Base-by-base conservation (phyloP, 35 echinoderm and acorn worm genomes). In the Strongylocentrotus purpuratus region DNA sequence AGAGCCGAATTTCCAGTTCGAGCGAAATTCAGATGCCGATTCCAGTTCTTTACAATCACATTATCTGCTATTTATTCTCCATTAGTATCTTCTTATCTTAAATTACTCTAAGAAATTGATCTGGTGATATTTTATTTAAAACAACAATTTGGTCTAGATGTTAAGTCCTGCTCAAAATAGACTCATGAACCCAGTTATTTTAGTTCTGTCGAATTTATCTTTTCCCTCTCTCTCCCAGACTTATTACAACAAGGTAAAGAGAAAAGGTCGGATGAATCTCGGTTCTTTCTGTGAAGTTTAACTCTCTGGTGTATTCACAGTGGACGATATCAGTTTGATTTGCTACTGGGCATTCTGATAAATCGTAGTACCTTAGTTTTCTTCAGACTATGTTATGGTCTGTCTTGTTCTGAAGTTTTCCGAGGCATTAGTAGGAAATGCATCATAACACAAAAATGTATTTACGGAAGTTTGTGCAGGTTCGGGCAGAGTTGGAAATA, bases 401-500 rank as follows among this genome's bases (percentile, higher is more conserved):
- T n/a, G 65, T 78, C 22, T 78, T 78, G 65, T 78, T 78, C 65
- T n/a, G 18, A 28, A 22, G 8, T 8, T 78, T 78, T 78, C 65
- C 65, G 20, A 78, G 25, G 20, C 28, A 78, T 78, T 22, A 28
- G 8, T n/a, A 78, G 25, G 22, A 78, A 78, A 78, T 78, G 65
- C 65, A 78, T 78, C 22, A 78, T 28, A 71, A 71, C 61, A 71
- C 17, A 20, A 71, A 78, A 78, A 78, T 78, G 20, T 78, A 78
- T 78, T 78, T 78, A 78, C 65, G 65, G 65, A 78, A 28, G 65
- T 78, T 78, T 78, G 65, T 78, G 65, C 65, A 78, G 65, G 65
- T 78, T 78, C 65, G 65, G n/a, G 28, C 7, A 78, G 28, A 25
- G 20, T 78, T 71, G 25, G 65, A n/a, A 0, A 28, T 59, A 78